Conservation (phyloP, 2,888 invertebrate species). For the Podabrus alpinus region DNA sequence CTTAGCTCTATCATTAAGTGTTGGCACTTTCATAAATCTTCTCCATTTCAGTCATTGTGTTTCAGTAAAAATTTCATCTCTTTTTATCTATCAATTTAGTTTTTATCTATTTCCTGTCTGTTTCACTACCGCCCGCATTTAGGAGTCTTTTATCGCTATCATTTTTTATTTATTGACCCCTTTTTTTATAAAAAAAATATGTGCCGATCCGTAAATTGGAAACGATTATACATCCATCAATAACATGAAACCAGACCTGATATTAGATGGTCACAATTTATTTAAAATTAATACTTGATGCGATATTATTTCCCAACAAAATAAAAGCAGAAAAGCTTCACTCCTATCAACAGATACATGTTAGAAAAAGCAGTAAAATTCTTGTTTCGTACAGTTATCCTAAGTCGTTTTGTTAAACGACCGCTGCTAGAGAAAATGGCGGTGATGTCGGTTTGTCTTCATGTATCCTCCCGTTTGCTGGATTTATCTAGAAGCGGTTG, state of each 20-base stretch:
- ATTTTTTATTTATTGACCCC: slow-evolving; percentile 35
- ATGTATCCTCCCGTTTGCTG: slow-evolving; percentile 20
- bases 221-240: not conserved
- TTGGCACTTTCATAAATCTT: slow-evolving; percentile 46
- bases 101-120: slow-evolving; percentile 44
- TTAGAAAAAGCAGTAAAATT: not conserved
- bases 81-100: slow-evolving; percentile 44
- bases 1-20: slow-evolving; percentile 44
- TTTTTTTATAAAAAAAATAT: slow-evolving; percentile 31
- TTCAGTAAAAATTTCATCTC: slow-evolving; percentile 35
- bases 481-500: slow-evolving; percentile 25
- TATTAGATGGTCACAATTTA: not conserved
- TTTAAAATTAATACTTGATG: not conserved
- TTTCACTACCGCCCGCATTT: slow-evolving; percentile 40
- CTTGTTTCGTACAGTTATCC: slow-evolving; percentile 18
- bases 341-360: not conserved
- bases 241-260: not conserved
- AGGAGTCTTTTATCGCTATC: slow-evolving; percentile 33
- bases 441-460: slow-evolving; percentile 35
- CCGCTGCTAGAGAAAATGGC: slow-evolving; percentile 24
- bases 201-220: slow-evolving; percentile 33
- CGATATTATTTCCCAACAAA: not conserved
- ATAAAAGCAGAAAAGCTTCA: not conserved
- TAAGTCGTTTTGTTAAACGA: slow-evolving; percentile 19
- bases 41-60: slow-evolving; percentile 39